Base-by-base conservation (phyloP, 2,797 vertebrate species). In the Uromys caudimaculatus region DNA sequence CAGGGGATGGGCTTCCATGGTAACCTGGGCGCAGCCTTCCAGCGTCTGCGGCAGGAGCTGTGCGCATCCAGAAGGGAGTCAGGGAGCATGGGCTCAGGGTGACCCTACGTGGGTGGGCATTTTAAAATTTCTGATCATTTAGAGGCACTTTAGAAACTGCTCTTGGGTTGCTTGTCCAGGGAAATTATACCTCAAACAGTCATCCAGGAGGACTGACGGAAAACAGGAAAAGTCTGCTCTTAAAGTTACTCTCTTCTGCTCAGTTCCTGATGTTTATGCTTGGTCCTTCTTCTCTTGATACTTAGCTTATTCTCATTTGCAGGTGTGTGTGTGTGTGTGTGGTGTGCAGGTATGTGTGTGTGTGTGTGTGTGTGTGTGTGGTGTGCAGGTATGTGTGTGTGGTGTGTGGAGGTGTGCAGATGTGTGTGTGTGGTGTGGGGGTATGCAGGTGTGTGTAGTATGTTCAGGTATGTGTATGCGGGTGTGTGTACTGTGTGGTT, bases 141-240 rank as follows among this genome's bases (percentile, higher is more conserved):
- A 95, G 82, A 96, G 79, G 79, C 88, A 84, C 94, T 96, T 95
- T 76, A 71, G 90, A 89, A 62, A 89, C 41, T 87, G 89, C 88
- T 56, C 75, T 79, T 62, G 16, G 19, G 77, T 58, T 7, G 23
- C 67, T 84, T 0, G 9, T 79, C 62, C 64, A 17, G 58, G 78
- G 90, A 94, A 95, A 91, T 89, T 60, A 27, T 4, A 67, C 71
- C 50, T 38, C 41, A n/a, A 0, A 6, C 11, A 29, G 58, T 71
- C 29, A 95, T 38, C 4, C 27, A 6, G 71, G 54, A 88, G 73
- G 82, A 35, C 38, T 35, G 50, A 35, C 13, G 21, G 3, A 23
- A 78, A 69, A 17, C 0, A 23, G 87, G 54, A 52, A 56, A 4
- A 2, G 19, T 41, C 52, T 1, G 1, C 17, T 19, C 87, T 64